A percentile compares a stretch with the other conserved stretches of the same genome.
Conservation (phyloP, 2,888 invertebrate genomes). For the Branchipolynoe longqiensis region DNA sequence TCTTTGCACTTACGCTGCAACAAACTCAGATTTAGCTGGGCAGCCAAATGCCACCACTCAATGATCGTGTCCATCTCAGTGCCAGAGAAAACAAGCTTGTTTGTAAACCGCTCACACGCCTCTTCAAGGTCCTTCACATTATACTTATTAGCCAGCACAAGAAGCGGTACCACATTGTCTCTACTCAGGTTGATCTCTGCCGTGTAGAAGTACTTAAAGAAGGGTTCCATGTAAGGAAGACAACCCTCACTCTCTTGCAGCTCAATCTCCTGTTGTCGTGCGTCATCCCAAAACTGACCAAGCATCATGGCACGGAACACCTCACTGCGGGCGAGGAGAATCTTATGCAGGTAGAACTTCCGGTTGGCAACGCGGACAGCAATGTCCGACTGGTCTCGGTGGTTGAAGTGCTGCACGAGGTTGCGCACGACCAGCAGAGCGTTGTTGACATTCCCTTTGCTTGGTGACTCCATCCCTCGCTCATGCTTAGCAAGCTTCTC, state of each 20-base stretch:
- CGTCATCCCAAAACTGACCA: conserved; percentile 50
- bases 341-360: conserved; percentile 59
- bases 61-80: conserved; percentile 16
- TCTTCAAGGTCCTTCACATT: conserved; percentile 54
- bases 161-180: conserved; percentile 50
- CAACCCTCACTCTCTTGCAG: conserved; percentile 48
- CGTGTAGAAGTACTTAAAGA: conserved; percentile 62
- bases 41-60: conserved; percentile 55
- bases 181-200: conserved; percentile 46
- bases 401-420: conserved; percentile 55
- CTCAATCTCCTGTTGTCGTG: conserved; percentile 45
- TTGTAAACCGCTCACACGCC: conserved; percentile 51
- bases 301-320: conserved; percentile 59
- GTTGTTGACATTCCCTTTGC: not conserved
- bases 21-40: not conserved
- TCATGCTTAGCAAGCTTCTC: conserved; percentile 40
- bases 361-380: conserved; percentile 17
- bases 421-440: conserved; percentile 9
- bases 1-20: conserved; percentile 43
- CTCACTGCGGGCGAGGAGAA: conserved; percentile 54
- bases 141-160: conserved; percentile 60
- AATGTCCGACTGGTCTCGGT: conserved; percentile 55
- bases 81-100: conserved; percentile 46
- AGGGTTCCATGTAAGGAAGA: conserved; percentile 52
- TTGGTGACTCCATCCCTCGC: conserved; percentile 23